Conservation (phyloP, 2,888 invertebrate species). For the Athetis lepigone region DNA sequence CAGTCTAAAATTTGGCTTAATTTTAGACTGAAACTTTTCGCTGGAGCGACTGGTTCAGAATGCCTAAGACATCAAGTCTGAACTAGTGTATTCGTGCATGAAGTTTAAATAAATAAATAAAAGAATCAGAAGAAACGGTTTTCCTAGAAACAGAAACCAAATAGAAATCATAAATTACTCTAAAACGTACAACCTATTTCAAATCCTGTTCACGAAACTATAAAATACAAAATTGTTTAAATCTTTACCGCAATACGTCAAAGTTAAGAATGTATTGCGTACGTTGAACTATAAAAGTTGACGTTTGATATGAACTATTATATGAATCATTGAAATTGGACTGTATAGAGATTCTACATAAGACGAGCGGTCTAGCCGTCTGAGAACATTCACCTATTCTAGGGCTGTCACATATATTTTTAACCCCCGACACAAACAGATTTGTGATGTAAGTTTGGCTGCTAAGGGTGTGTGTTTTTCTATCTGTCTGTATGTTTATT, state of each 20-base stretch:
- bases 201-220: accelerated
- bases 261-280: conserved; percentile 21
- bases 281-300: conserved; percentile 36
- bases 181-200: background rate
- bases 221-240: conserved; percentile 9
- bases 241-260: background rate
- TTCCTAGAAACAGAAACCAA: conserved; percentile 14
- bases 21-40: too few relatives aligned
- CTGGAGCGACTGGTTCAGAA: too few relatives aligned
- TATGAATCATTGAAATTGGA: conserved; percentile 44
- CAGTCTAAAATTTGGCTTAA: too few relatives aligned
- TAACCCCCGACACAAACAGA: too few relatives aligned
- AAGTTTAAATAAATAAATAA: conserved; percentile 7
- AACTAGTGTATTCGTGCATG: too few relatives aligned
- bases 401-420: too few relatives aligned
- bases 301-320: conserved; percentile 33
- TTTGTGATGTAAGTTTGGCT: too few relatives aligned
- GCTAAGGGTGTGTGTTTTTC: too few relatives aligned
- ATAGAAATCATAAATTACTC: conserved; percentile 2
- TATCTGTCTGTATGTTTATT: too few relatives aligned
- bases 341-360: conserved; percentile 18
- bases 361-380: conserved; percentile 33
- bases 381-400: conserved; percentile 35
- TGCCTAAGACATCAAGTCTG: too few relatives aligned
- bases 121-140: conserved; percentile 4